Percentiles rank a stretch among this genome's conserved stretches.
Evolutionary conservation across 2,113 vertebrate species (phyloP).

Genomic region (Antechinus flavipes): DNA sequence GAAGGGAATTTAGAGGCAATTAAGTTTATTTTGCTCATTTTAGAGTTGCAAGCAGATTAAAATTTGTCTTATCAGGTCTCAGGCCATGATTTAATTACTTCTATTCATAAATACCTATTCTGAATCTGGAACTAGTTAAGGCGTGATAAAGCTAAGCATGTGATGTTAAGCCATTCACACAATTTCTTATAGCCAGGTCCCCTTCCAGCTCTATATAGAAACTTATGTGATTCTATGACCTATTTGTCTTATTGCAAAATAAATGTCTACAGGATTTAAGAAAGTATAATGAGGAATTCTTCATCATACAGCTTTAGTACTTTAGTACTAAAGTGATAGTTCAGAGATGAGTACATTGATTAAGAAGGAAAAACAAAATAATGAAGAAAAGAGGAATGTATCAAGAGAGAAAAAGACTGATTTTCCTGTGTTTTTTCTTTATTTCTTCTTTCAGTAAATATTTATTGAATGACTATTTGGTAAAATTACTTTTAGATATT

Average conservation of each 20-base stretch:
- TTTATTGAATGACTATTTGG: neutral
- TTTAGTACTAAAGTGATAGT: neutral
- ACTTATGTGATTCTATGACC: neutral
- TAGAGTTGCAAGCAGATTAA: neutral
- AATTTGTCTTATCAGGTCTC: too few relatives aligned
- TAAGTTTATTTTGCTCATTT: neutral
- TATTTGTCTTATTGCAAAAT: neutral
- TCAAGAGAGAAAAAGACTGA: neutral
- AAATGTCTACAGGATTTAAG: too few relatives aligned
- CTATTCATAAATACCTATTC: neutral
- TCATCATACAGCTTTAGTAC: neutral
- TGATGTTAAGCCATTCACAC: neutral
- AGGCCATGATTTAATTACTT: neutral
- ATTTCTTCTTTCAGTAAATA: neutral
- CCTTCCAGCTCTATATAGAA: neutral
- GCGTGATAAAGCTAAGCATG: neutral
- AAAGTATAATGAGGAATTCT: neutral
- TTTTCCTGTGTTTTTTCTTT: neutral
- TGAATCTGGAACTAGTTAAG: neutral
- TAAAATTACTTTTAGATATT: neutral
- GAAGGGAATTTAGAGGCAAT: neutral
- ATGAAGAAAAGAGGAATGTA: neutral
- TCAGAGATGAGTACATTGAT: neutral
- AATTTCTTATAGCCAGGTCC: neutral
- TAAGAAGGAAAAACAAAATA: neutral